phyloP scores from a whole-genome alignment of 2,888 invertebrate species.

The Agrotis clavis region DNA sequence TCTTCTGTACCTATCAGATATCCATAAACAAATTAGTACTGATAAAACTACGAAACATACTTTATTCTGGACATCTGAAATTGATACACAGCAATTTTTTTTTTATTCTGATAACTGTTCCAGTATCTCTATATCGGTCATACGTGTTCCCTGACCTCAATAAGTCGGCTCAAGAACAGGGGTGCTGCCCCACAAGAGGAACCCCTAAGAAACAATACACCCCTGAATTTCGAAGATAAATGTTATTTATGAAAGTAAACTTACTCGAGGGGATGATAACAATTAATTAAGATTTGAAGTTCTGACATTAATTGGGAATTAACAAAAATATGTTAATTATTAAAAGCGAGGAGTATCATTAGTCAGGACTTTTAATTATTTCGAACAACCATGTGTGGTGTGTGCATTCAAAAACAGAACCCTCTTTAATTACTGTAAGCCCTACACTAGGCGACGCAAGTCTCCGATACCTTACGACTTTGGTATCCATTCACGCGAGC shows the following conservation, averaged over 20 bases:
- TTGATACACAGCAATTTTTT: too few species aligned
- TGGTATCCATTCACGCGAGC: too few species aligned
- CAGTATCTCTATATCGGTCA: conserved; percentile 20
- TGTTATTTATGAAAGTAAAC: conserved; percentile 71
- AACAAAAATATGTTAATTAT: conserved; percentile 46
- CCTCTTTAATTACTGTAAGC: too few species aligned
- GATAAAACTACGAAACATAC: too few species aligned
- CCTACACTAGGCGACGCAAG: too few species aligned
- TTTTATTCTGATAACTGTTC: conserved; percentile 31
- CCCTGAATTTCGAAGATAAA: conserved; percentile 76
- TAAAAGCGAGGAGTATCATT: conserved; percentile 21
- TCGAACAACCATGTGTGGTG: not conserved
- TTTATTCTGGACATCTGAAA: too few species aligned
- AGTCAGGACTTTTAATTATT: conserved; percentile 10
- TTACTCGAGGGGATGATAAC: conserved; percentile 65
- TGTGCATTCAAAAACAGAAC: not conserved
- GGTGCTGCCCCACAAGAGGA: conserved; percentile 71
- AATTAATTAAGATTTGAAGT: conserved; percentile 47
- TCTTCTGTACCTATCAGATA: too few species aligned
- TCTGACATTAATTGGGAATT: conserved; percentile 33
- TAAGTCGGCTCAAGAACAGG: conserved; percentile 61
- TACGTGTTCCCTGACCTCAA: conserved; percentile 37
- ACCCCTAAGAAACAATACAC: conserved; percentile 65
- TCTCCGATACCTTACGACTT: too few species aligned
- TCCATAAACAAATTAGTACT: too few species aligned